These are phyloP conservation scores for Orthosia gothica DNA, from an alignment of 2,888 invertebrate species.

Conservation along the genomic window DNA sequence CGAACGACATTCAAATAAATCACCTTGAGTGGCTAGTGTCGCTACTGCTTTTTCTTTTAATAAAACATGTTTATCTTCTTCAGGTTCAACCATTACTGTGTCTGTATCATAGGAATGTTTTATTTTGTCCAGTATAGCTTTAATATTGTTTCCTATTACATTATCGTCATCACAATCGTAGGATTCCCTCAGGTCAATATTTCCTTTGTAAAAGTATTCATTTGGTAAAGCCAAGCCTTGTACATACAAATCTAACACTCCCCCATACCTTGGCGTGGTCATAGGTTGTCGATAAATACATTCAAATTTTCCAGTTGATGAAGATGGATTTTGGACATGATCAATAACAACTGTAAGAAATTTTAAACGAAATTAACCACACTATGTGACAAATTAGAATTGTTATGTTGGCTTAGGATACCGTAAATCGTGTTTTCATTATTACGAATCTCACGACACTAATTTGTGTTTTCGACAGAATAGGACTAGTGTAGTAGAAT, in stretches of 20 bases:
- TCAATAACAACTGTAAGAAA: slow-evolving; percentile 91
- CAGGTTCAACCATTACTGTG: slow-evolving; percentile 73
- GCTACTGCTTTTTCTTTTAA: slow-evolving; percentile 60
- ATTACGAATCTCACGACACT: background rate
- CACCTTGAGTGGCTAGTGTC: slow-evolving; percentile 59
- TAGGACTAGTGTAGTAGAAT: too few species aligned
- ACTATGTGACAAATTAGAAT: background rate
- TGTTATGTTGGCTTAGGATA: background rate
- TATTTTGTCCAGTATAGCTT: slow-evolving; percentile 73
- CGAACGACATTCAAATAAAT: slow-evolving; percentile 22
- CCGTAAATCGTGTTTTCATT: background rate
- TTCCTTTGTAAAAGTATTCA: slow-evolving; percentile 84
- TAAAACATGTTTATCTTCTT: slow-evolving; percentile 62
- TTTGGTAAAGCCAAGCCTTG: slow-evolving; percentile 78
- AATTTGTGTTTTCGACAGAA: too few species aligned
- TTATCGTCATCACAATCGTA: slow-evolving; percentile 70
- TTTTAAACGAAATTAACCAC: background rate
- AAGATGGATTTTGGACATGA: slow-evolving; percentile 79
- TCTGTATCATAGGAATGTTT: slow-evolving; percentile 76
- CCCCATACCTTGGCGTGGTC: slow-evolving; percentile 77
- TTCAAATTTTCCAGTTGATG: slow-evolving; percentile 92
- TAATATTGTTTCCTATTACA: slow-evolving; percentile 75
- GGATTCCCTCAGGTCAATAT: slow-evolving; percentile 73
- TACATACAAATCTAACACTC: slow-evolving; percentile 76
- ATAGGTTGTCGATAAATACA: slow-evolving; percentile 87